A percentile compares a stretch with the other conserved stretches of the same genome.
phyloP scores from a whole-genome alignment of 1,140 invertebrate genomes.

The Anastrepha ludens region DNA sequence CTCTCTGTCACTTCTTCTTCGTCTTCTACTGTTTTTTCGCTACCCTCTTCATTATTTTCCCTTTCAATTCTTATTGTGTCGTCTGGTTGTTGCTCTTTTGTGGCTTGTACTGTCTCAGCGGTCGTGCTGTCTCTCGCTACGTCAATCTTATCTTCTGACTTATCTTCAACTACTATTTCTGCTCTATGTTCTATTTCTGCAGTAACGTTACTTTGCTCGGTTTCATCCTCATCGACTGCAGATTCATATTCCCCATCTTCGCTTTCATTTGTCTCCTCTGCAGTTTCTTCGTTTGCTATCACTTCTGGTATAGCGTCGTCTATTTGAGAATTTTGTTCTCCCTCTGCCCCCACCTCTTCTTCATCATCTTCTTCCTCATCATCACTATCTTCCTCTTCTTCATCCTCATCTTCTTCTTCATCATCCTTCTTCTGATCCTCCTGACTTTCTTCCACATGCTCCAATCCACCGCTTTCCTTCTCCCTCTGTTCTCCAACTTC shows the following conservation, averaged over 20 bases:
- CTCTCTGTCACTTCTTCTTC: constrained; percentile 56
- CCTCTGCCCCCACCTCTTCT: constrained; percentile 53
- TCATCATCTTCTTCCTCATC: constrained; percentile 34
- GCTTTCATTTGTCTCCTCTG: constrained; percentile 35
- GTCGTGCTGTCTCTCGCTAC: neutral
- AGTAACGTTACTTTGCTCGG: neutral
- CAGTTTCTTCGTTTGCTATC: neutral
- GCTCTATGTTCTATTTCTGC: neutral
- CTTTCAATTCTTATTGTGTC: neutral
- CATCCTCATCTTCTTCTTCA: constrained; percentile 57
- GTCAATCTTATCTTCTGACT: neutral
- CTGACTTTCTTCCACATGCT: neutral
- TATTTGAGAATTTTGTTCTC: neutral
- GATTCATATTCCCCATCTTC: constrained; percentile 24
- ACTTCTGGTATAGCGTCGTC: neutral
- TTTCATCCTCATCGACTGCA: neutral
- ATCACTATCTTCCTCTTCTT: neutral
- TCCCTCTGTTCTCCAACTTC: constrained; percentile 36
- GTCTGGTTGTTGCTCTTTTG: constrained; percentile 9
- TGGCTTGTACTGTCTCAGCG: neutral
- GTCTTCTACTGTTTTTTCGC: constrained; percentile 56
- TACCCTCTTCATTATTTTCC: neutral
- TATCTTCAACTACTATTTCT: neutral
- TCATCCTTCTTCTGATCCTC: constrained; percentile 40
- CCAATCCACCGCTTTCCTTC: neutral